phyloP scores from a whole-genome alignment of 2,797 vertebrate species.

The Ctenochaetus hawaiiensis region DNA sequence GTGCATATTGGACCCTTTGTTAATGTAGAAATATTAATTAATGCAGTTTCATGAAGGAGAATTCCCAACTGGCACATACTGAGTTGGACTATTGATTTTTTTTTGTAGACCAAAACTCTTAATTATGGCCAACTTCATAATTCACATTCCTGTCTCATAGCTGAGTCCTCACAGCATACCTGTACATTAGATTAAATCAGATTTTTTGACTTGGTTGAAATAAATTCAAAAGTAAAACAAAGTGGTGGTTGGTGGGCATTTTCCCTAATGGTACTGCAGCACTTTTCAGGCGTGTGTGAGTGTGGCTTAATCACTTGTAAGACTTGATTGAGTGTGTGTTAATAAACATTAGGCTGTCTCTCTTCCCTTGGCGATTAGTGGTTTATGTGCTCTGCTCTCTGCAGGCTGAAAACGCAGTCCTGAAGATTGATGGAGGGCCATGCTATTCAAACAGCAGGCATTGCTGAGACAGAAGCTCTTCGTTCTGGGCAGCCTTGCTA shows the following conservation, averaged over 20 bases:
- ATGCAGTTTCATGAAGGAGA: neutral
- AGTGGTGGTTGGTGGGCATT: slow-evolving; percentile 33
- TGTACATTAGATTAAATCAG: slow-evolving; percentile 22
- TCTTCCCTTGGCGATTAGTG: slow-evolving; percentile 70
- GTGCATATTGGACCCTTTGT: neutral
- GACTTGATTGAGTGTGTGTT: slow-evolving; percentile 77
- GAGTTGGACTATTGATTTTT: neutral
- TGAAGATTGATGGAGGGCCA: slow-evolving; percentile 99
- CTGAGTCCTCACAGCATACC: neutral
- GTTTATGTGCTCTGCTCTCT: slow-evolving; percentile 78
- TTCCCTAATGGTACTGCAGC: slow-evolving; percentile 62
- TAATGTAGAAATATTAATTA: slow-evolving; percentile 1
- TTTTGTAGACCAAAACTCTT: no score
- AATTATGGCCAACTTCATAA: neutral
- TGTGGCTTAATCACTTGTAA: slow-evolving; percentile 76
- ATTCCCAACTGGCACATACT: neutral
- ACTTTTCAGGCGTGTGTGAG: slow-evolving; percentile 56
- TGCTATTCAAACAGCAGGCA: slow-evolving; percentile 99
- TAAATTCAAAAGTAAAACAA: slow-evolving; percentile 52
- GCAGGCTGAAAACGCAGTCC: slow-evolving; percentile 91
- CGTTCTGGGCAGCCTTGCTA: slow-evolving; percentile 94
- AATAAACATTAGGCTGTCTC: slow-evolving; percentile 72
- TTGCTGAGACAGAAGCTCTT: slow-evolving; percentile 98
- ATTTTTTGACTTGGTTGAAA: slow-evolving; percentile 21
- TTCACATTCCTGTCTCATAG: neutral